phyloP scores from a whole-genome alignment of 2,888 invertebrate species.

The Tetranychus truncatus region DNA sequence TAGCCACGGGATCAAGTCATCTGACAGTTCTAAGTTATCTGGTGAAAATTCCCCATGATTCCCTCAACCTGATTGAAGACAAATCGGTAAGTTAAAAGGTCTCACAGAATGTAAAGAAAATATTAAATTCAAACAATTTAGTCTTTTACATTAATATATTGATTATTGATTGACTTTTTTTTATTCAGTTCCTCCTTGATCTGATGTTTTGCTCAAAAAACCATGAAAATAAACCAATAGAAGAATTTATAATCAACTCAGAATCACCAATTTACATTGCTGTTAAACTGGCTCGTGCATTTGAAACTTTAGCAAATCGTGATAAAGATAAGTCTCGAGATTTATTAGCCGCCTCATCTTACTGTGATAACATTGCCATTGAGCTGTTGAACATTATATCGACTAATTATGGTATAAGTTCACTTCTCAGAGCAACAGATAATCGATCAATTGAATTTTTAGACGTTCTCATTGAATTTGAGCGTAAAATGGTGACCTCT shows the following conservation, averaged over 20 bases:
- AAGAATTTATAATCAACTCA: slow-evolving; percentile 92
- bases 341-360: slow-evolving; percentile 78
- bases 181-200: slow-evolving; percentile 69
- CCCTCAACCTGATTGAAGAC: slow-evolving; percentile 90
- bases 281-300: slow-evolving; percentile 70
- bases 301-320: slow-evolving; percentile 47
- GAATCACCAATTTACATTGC: slow-evolving; percentile 99
- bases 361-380: slow-evolving; percentile 93
- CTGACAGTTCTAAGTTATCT: slow-evolving; percentile 85
- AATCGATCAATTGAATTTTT: slow-evolving; percentile 79
- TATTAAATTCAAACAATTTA: too few species aligned
- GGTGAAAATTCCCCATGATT: slow-evolving; percentile 91
- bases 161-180: neutral
- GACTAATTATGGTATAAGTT: slow-evolving; percentile 78
- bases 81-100: slow-evolving; percentile 44
- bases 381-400: slow-evolving; percentile 82
- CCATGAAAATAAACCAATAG: slow-evolving; percentile 79
- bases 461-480: slow-evolving; percentile 91
- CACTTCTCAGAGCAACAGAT: slow-evolving; percentile 84
- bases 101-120: too few species aligned
- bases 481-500: slow-evolving; percentile 86
- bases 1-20: slow-evolving; percentile 41
- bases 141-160: neutral
- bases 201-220: slow-evolving; percentile 93
- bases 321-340: slow-evolving; percentile 97